phyloP scores from a whole-genome alignment of 2,797 vertebrate genomes.

The Falco rusticolus region DNA sequence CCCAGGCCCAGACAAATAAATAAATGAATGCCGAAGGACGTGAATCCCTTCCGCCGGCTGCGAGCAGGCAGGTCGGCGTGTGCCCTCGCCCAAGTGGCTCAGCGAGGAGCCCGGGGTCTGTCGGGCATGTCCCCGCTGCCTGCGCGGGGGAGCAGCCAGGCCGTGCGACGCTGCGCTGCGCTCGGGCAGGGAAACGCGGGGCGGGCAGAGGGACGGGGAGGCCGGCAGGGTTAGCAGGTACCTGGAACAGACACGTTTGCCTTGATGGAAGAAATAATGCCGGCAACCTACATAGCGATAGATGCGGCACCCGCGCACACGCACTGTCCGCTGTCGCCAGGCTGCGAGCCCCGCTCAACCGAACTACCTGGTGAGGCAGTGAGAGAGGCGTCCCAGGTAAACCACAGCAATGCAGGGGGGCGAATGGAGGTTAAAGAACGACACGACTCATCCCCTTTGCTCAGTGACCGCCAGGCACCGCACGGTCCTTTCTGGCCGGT shows the following conservation, averaged over 20 bases:
- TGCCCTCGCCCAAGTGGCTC: neutral
- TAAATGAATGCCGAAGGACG: neutral
- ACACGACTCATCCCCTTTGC: neutral
- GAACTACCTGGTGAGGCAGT: neutral
- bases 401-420: neutral
- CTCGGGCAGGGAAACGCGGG: neutral
- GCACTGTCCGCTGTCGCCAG: neutral
- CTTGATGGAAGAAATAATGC: neutral
- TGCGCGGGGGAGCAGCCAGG: neutral
- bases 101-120: neutral
- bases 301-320: neutral
- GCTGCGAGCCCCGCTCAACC: neutral
- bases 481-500: neutral
- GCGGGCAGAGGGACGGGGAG: neutral
- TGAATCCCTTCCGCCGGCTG: neutral
- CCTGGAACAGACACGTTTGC: neutral
- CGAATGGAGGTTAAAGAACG: neutral
- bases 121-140: neutral
- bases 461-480: neutral
- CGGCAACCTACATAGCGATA: accelerated
- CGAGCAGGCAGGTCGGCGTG: neutral
- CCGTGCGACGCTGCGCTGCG: neutral
- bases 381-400: neutral
- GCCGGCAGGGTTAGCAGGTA: neutral
- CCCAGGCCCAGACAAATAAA: neutral